A percentile compares a stretch with the other conserved stretches of the same genome.
These are phyloP conservation scores for Mormyrops boulengeri DNA, from an alignment of 2,797 vertebrate genomes.

Conservation along the genomic window DNA sequence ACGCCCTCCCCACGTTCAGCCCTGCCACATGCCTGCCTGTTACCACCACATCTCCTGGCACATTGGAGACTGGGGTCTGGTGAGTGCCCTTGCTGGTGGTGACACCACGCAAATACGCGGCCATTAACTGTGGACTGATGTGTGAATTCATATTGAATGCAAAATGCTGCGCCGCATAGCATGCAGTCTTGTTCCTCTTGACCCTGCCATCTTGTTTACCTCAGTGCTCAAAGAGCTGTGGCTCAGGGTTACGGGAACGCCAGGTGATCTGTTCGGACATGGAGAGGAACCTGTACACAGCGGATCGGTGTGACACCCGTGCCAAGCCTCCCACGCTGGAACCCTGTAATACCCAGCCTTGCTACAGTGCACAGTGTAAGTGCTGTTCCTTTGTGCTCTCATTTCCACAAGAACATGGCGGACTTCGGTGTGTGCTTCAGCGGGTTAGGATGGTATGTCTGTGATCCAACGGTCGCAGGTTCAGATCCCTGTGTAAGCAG, in stretches of 20 bases:
- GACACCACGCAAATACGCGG: not conserved
- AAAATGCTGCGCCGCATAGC: not conserved
- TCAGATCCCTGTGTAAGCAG: not conserved
- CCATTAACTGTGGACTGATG: not conserved
- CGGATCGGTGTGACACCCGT: slow-evolving; percentile 56
- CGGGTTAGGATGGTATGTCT: not conserved
- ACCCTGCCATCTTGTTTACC: slow-evolving; percentile 11
- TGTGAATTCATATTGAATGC: not conserved
- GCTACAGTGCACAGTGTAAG: slow-evolving; percentile 76
- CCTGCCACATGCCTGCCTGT: slow-evolving; percentile 66
- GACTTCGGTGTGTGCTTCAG: not conserved
- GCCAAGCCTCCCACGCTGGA: slow-evolving; percentile 68
- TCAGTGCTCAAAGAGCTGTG: slow-evolving; percentile 87
- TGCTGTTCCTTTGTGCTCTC: not conserved
- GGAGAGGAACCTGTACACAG: slow-evolving; percentile 63
- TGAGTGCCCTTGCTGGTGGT: slow-evolving; percentile 49
- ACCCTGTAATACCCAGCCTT: slow-evolving; percentile 80
- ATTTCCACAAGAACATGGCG: not conserved
- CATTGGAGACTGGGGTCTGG: slow-evolving; percentile 80
- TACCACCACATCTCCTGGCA: slow-evolving; percentile 69
- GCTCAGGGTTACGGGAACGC: slow-evolving; percentile 71
- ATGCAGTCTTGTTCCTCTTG: not conserved
- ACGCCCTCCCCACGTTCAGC: slow-evolving; percentile 56
- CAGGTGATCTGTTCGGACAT: slow-evolving; percentile 78
- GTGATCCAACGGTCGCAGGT: not conserved